Evolutionary conservation across 2,888 invertebrate genomes (phyloP), one percentile per base, ranked within the genome.

Genomic region (Diaprepes abbreviatus): DNA sequence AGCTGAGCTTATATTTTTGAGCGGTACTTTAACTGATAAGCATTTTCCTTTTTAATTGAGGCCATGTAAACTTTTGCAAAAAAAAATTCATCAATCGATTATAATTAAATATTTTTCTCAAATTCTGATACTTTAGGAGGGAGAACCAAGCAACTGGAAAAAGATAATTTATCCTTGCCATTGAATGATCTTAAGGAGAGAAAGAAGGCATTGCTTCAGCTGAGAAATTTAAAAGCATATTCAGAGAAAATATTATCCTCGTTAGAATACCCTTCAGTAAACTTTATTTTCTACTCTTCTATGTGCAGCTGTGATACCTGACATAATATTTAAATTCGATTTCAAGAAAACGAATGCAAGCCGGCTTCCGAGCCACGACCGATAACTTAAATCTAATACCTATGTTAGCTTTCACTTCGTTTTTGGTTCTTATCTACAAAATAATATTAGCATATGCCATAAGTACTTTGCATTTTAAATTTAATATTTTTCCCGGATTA

Each of bases 271-370:
- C 24, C 36, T 16, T 2, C 24, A 7, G 28, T 7, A 52, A 63
- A 52, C 50, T 63, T 36, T 52, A 63, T 50, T 63, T 63, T 48
- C 43, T 48, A 21, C 57, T 45, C 10, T 57, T 57, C 43, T 33
- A 35, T 60, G 33, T 21, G 12, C 50, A 40, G 38, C 63, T 40
- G 52, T 40, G 63, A 63, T 52, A 54, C 38, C 38, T 38, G 52
- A 52, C 38, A 63, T 63, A 63, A 63, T 52, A 63, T 50, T 52
- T 38, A 50, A 63, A 63, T 63, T 63, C 52, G 40, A 52, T 52
- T 63, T 52, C 28, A 52, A 54, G 43, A n/a, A 14, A 17, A 19
- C 17, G n/a, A 33, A 59, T 59, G 40, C 59, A 31, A 48, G 60
- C 17, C 43, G 60, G 33, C 21, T 60, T 33, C 12, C 28, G 16